Percentiles rank a stretch among this genome's conserved stretches.
Evolutionary conservation across 2,113 vertebrate species (phyloP).

Genomic region (Otus sunia): DNA sequence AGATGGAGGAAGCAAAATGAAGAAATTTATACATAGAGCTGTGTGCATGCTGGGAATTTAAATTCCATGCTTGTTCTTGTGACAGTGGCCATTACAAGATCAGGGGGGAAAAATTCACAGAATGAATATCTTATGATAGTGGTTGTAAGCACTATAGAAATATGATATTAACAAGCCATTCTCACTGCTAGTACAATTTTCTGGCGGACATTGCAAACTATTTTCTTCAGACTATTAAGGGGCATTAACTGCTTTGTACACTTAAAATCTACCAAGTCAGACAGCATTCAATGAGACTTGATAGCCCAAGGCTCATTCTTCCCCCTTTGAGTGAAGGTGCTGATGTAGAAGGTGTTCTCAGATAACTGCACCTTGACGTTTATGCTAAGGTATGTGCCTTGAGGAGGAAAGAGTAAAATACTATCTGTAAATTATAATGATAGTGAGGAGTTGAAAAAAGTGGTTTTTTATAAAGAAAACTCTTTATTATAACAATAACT

Average conservation of each 20-base stretch:
- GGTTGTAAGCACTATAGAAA: neutral
- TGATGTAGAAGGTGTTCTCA: neutral
- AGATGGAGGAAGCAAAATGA: neutral
- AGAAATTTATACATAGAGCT: neutral
- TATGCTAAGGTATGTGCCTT: neutral
- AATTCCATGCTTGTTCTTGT: neutral
- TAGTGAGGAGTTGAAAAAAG: neutral
- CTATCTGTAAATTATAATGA: neutral
- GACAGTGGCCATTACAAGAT: neutral
- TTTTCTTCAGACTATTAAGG: neutral
- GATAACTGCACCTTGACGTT: neutral
- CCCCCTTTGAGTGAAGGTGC: neutral
- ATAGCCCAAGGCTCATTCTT: neutral
- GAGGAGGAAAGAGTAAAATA: neutral
- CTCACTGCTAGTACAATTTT: neutral
- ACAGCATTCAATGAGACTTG: neutral
- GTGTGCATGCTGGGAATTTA: neutral
- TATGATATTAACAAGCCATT: neutral
- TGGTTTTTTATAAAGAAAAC: neutral
- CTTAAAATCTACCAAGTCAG: neutral
- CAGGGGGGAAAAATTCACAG: neutral
- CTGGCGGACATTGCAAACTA: neutral
- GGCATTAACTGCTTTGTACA: neutral
- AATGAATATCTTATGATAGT: neutral
- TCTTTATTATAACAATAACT: slow-evolving; percentile 26